phyloP scores from a whole-genome alignment of 2,888 invertebrate genomes.

The Dromius quadrimaculatus region DNA sequence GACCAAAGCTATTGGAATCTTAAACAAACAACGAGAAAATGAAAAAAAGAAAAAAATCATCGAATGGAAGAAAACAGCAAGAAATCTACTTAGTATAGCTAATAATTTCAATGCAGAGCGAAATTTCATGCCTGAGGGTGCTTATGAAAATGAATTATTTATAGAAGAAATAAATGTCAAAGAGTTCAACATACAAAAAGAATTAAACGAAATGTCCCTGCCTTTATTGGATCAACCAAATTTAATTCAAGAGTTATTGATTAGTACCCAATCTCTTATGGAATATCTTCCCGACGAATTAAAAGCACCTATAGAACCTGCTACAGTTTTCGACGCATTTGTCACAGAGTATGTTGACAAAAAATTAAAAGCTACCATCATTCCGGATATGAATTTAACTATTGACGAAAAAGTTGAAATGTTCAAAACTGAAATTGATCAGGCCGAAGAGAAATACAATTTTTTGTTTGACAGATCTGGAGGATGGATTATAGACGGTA shows the following conservation, averaged over 20 bases:
- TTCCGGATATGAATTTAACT: conserved; percentile 66
- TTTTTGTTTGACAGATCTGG: conserved; percentile 63
- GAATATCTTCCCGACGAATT: conserved; percentile 66
- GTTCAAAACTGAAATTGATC: conserved; percentile 64
- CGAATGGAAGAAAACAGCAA: conserved; percentile 62
- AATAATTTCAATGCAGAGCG: not conserved
- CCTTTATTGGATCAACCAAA: not conserved
- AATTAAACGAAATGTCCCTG: not conserved
- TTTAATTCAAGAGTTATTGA: conserved; percentile 59
- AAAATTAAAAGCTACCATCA: conserved; percentile 65
- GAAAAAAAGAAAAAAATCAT: conserved; percentile 61
- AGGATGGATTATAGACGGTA: conserved; percentile 74
- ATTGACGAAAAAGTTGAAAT: conserved; percentile 67
- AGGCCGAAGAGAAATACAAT: conserved; percentile 63
- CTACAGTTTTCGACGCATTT: conserved; percentile 65
- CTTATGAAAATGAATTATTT: not conserved
- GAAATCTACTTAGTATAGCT: too few species aligned
- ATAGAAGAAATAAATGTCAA: not conserved
- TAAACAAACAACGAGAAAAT: conserved; percentile 58
- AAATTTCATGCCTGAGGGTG: not conserved
- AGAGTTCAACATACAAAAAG: not conserved
- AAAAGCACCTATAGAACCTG: conserved; percentile 58
- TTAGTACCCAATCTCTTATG: conserved; percentile 59
- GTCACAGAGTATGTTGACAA: conserved; percentile 68
- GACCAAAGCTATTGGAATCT: conserved; percentile 57